Evolutionary conservation across 2,797 vertebrate genomes (phyloP).

Genomic region (Sebastes hubbsi): DNA sequence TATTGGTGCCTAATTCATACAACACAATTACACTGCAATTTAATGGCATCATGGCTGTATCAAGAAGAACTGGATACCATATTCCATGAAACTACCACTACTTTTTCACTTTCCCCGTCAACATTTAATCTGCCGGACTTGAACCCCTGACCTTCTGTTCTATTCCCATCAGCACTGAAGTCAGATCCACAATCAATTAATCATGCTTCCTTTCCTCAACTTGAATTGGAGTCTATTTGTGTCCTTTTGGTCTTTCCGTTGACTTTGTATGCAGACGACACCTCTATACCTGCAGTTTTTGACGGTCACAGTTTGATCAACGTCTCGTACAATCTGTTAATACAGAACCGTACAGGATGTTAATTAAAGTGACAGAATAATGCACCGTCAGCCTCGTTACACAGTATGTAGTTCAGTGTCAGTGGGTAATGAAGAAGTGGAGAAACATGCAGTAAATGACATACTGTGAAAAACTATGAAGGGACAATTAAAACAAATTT

Average conservation of each 20-base stretch:
- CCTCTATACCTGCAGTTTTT: neutral
- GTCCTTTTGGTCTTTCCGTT: neutral
- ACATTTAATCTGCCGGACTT: neutral
- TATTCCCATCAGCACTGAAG: neutral
- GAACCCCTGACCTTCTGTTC: neutral
- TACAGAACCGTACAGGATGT: neutral
- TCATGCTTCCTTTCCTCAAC: neutral
- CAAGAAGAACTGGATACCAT: neutral
- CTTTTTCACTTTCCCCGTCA: neutral
- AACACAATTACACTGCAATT: neutral
- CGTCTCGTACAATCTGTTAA: neutral
- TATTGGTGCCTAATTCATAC: neutral
- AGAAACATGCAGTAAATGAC: neutral
- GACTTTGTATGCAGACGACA: neutral
- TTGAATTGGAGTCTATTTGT: neutral
- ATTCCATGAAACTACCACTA: neutral
- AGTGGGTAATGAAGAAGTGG: neutral
- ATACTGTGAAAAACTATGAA: neutral
- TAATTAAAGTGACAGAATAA: neutral
- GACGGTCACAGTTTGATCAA: neutral
- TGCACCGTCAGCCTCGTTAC: slow-evolving; percentile 29
- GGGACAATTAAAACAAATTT: neutral
- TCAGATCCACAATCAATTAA: neutral
- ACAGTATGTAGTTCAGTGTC: neutral
- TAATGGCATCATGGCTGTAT: neutral